phyloP scores from a whole-genome alignment of 2,797 vertebrate species.

The Ctenopoma multispine region DNA sequence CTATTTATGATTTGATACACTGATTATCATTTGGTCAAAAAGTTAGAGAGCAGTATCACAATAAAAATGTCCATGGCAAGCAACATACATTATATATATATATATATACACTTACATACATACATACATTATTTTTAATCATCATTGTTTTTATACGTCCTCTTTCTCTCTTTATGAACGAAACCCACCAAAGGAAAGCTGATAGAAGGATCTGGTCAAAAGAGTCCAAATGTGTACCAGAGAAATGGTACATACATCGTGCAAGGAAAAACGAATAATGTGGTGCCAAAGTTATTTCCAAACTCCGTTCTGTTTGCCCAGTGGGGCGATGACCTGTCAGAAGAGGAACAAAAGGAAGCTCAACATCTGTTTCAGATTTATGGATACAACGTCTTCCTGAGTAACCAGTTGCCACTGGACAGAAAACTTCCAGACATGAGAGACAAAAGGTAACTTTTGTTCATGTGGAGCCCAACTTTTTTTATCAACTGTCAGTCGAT shows the following conservation, averaged over 20 bases:
- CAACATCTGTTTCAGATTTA: conserved; percentile 90
- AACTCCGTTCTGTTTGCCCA: conserved; percentile 81
- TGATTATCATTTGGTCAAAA: too few species aligned
- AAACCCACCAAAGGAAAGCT: conserved; percentile 49
- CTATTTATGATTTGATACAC: too few species aligned
- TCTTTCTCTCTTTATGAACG: conserved; percentile 1
- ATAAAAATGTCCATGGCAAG: too few species aligned
- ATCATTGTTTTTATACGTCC: too few species aligned
- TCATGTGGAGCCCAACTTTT: not conserved
- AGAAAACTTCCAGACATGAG: conserved; percentile 85
- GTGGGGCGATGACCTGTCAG: conserved; percentile 90
- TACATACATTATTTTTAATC: too few species aligned
- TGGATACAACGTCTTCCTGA: conserved; percentile 92
- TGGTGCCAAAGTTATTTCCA: conserved; percentile 49
- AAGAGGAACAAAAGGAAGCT: conserved; percentile 84
- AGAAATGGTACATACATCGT: too few species aligned
- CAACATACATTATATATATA: too few species aligned
- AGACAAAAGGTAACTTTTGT: conserved; percentile 37
- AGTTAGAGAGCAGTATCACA: too few species aligned
- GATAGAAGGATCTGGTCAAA: conserved; percentile 16
- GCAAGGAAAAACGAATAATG: not conserved
- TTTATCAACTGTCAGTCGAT: too few species aligned
- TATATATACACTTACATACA: too few species aligned
- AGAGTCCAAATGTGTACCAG: conserved; percentile 3
- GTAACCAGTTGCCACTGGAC: conserved; percentile 87